Conservation (phyloP, 2,113 vertebrate genomes). For the Tichodroma muraria region DNA sequence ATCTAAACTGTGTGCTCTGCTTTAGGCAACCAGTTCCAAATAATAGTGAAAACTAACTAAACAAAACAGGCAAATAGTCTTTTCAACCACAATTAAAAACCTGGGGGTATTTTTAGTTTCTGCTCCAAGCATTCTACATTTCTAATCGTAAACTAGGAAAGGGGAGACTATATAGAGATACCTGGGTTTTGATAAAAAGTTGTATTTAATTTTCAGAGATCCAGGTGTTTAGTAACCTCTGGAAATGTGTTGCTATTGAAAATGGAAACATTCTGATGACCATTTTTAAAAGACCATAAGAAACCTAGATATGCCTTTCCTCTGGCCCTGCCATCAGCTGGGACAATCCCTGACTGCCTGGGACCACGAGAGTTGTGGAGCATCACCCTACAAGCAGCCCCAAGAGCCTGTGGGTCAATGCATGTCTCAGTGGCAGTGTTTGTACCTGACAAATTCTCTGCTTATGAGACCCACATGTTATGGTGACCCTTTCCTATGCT, state of each 20-base stretch:
- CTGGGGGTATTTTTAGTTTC: not conserved
- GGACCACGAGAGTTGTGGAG: not conserved
- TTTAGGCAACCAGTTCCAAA: not conserved
- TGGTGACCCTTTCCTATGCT: not conserved
- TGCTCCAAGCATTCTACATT: not conserved
- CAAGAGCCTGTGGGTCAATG: not conserved
- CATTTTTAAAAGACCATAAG: not conserved
- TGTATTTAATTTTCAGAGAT: not conserved
- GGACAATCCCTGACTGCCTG: not conserved
- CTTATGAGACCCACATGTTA: not conserved
- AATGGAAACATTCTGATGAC: not conserved
- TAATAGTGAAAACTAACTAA: not conserved
- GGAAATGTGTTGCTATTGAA: not conserved
- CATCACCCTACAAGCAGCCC: not conserved
- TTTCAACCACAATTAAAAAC: not conserved
- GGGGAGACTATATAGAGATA: not conserved
- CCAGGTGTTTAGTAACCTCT: not conserved
- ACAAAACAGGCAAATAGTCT: not conserved
- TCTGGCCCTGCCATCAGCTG: not conserved
- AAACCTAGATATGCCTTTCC: not conserved
- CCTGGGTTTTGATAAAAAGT: not conserved
- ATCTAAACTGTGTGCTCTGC: not conserved
- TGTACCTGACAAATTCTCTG: not conserved
- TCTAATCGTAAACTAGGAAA: not conserved
- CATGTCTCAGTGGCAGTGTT: not conserved